phyloP scores from a whole-genome alignment of 1,140 invertebrate species.

The Calosoma granatense region DNA sequence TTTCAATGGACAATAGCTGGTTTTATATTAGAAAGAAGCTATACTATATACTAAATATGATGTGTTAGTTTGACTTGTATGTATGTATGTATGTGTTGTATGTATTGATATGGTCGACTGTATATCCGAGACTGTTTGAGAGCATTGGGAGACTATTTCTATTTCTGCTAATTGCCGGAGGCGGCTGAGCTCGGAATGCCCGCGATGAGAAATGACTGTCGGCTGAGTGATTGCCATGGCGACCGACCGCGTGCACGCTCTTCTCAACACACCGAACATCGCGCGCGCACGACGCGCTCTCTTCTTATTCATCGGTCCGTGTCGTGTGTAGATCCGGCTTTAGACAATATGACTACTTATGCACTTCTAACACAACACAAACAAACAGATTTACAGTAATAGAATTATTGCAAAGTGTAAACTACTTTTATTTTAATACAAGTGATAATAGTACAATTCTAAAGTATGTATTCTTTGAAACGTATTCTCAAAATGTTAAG shows the following conservation, averaged over 20 bases:
- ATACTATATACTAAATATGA: no score
- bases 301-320: neutral
- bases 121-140: conserved; percentile 15
- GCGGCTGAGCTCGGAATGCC: conserved; percentile 28
- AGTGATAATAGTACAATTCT: no score
- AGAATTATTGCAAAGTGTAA: no score
- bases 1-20: no score
- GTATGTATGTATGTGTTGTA: conserved; percentile 13
- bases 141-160: conserved; percentile 25
- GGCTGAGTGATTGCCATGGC: conserved; percentile 30
- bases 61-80: no score
- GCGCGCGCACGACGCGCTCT: neutral
- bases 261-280: conserved; percentile 16
- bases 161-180: conserved; percentile 34
- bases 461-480: no score
- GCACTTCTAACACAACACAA: no score
- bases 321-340: neutral
- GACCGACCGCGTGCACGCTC: conserved; percentile 19
- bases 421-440: no score
- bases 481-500: no score
- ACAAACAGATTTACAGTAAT: no score
- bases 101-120: conserved; percentile 11
- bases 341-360: no score
- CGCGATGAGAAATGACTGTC: conserved; percentile 31
- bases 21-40: no score